A percentile compares a stretch with the other conserved stretches of the same genome.
Evolutionary conservation across 2,888 invertebrate genomes (phyloP).

Genomic region (Pseudococcus viburni): DNA sequence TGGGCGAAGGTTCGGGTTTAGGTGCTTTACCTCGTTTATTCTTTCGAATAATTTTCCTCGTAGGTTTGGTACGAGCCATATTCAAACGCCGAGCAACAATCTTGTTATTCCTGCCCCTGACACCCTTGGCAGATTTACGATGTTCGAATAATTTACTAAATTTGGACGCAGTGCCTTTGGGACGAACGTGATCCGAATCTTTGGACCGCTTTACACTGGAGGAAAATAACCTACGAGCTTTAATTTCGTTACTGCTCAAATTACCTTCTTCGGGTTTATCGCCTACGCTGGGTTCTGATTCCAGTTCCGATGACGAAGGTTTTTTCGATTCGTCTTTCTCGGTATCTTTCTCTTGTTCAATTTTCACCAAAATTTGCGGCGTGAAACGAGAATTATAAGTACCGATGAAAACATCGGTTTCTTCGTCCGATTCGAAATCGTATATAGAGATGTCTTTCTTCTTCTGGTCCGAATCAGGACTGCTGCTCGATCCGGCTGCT

Average conservation of each 20-base stretch:
- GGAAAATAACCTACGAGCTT: background rate
- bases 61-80: background rate
- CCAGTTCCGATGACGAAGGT: background rate
- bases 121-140: background rate
- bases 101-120: background rate
- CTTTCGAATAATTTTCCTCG: background rate
- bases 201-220: background rate
- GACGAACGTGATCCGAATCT: background rate
- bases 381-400: slow-evolving; percentile 59
- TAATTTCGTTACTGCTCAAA: slow-evolving; percentile 13
- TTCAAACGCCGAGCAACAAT: background rate
- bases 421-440: slow-evolving; percentile 65
- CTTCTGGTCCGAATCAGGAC: background rate
- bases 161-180: slow-evolving; percentile 28
- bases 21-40: background rate
- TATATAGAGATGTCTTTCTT: slow-evolving; percentile 60
- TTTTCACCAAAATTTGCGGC: slow-evolving; percentile 55
- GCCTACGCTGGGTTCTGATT: background rate
- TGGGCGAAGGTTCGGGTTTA: background rate
- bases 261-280: background rate
- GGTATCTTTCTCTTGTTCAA: slow-evolving; percentile 33
- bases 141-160: slow-evolving; percentile 37
- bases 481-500: background rate
- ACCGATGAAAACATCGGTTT: slow-evolving; percentile 63
- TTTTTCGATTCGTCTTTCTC: slow-evolving; percentile 23